Evolutionary conservation across 1,140 invertebrate genomes (phyloP).

Genomic region (Drosophila pectinifera): DNA sequence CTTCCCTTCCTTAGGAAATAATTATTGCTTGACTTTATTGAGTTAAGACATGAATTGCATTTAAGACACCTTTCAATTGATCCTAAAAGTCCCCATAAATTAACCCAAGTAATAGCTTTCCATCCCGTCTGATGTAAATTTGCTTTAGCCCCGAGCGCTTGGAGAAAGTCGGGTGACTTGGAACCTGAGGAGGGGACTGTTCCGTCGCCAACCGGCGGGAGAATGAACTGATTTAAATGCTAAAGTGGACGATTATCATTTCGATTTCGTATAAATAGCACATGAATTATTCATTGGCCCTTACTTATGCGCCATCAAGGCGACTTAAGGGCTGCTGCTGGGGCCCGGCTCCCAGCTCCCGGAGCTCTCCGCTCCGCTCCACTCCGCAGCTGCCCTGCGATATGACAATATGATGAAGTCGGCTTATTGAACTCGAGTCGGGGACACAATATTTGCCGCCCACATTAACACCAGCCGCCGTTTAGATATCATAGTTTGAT

Average conservation of each 20-base stretch:
- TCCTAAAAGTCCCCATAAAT: slow-evolving; percentile 3
- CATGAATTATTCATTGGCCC: slow-evolving; percentile 78
- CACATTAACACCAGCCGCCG: slow-evolving; percentile 58
- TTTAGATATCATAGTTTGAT: slow-evolving; percentile 70
- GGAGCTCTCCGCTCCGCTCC: not conserved
- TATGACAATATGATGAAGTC: slow-evolving; percentile 68
- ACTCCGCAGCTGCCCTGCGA: not conserved
- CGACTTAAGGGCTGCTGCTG: slow-evolving; percentile 52
- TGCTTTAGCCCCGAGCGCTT: not conserved
- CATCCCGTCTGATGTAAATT: slow-evolving; percentile 22
- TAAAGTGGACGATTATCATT: slow-evolving; percentile 82
- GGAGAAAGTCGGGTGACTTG: not conserved
- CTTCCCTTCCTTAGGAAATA: too few relatives aligned
- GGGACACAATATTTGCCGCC: slow-evolving; percentile 57
- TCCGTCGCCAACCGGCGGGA: not conserved
- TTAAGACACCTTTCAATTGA: not conserved
- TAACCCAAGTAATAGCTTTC: slow-evolving; percentile 1
- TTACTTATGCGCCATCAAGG: slow-evolving; percentile 82
- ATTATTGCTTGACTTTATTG: too few relatives aligned
- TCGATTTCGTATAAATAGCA: slow-evolving; percentile 80
- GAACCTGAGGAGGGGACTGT: not conserved
- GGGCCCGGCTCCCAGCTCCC: not conserved
- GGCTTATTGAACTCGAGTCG: slow-evolving; percentile 65
- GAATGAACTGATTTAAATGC: slow-evolving; percentile 75
- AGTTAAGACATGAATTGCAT: not conserved